These are phyloP conservation scores for Momotus momota DNA, from an alignment of 2,797 vertebrate species.

Conservation along the genomic window DNA sequence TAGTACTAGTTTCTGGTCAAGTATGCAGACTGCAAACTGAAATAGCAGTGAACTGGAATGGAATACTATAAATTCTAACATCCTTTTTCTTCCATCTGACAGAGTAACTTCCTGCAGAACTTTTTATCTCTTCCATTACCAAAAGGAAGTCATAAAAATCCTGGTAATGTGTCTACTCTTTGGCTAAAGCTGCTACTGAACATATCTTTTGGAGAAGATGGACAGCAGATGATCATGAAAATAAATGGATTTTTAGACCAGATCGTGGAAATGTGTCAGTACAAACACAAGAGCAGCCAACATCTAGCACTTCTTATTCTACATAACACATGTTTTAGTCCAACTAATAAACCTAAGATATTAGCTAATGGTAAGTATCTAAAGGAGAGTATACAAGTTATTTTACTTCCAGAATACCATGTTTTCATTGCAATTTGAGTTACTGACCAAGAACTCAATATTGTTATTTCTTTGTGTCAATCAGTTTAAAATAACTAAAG, in stretches of 20 bases:
- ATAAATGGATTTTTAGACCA: conserved; percentile 88
- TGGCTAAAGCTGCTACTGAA: conserved; percentile 93
- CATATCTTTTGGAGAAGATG: conserved; percentile 89
- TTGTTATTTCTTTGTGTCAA: neutral
- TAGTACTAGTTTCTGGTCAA: neutral
- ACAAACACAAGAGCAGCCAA: conserved; percentile 74
- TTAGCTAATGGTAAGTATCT: conserved; percentile 87
- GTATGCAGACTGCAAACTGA: neutral
- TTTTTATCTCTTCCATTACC: conserved; percentile 86
- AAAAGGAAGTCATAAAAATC: conserved; percentile 78
- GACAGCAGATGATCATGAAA: conserved; percentile 91
- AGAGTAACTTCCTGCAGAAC: conserved; percentile 96
- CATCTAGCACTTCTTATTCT: conserved; percentile 85
- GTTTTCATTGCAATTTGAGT: neutral
- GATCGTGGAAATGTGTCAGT: conserved; percentile 86
- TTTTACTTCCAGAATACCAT: neutral
- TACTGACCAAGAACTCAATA: neutral
- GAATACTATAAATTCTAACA: neutral
- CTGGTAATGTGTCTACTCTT: conserved; percentile 73
- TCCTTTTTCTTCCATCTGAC: conserved; percentile 27
- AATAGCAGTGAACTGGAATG: neutral
- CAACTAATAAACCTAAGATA: conserved; percentile 89
- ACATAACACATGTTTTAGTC: conserved; percentile 94
- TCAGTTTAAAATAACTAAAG: neutral
- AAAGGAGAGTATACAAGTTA: neutral